A percentile compares a stretch with the other conserved stretches of the same genome.
Evolutionary conservation across 2,888 invertebrate genomes (phyloP).

Genomic region (Unio delphinus): DNA sequence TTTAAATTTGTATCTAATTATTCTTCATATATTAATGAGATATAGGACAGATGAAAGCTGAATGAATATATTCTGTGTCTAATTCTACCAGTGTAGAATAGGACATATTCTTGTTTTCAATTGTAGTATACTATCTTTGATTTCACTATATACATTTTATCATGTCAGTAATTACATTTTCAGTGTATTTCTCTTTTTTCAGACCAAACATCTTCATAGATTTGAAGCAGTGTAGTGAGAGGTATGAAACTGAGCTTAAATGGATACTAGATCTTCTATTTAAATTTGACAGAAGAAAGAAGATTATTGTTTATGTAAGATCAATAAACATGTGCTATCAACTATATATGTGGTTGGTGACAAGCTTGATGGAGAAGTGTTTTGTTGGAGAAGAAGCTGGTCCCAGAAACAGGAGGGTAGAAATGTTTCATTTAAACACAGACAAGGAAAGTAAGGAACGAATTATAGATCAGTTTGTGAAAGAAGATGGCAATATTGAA

Average conservation of each 20-base stretch:
- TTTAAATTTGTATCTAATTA: too few relatives aligned
- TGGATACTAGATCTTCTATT: constrained; percentile 11
- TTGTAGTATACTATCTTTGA: too few relatives aligned
- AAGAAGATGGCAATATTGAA: constrained; percentile 6
- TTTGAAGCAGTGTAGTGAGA: constrained; percentile 7
- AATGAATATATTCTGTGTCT: too few relatives aligned
- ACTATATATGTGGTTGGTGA: too few relatives aligned
- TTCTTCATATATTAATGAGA: too few relatives aligned
- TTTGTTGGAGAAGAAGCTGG: not conserved
- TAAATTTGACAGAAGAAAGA: constrained; percentile 1
- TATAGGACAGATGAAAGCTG: too few relatives aligned
- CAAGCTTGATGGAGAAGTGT: constrained; percentile 4
- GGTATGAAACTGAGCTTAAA: constrained; percentile 8
- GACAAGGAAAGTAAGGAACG: constrained; percentile 13
- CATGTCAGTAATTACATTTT: not conserved
- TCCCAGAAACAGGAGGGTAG: constrained; percentile 6
- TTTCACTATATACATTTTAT: too few relatives aligned
- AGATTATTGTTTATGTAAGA: constrained; percentile 12
- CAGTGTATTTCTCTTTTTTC: constrained; percentile 1
- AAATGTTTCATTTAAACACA: constrained; percentile 27
- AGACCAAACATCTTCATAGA: constrained; percentile 14
- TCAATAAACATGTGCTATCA: constrained; percentile 17
- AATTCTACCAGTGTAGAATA: too few relatives aligned
- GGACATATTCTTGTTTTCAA: too few relatives aligned
- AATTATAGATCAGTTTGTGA: constrained; percentile 16